Percentiles rank a stretch among this genome's conserved stretches.
Evolutionary conservation across 2,888 invertebrate genomes (phyloP).

Genomic region (Polymixis lichenea): DNA sequence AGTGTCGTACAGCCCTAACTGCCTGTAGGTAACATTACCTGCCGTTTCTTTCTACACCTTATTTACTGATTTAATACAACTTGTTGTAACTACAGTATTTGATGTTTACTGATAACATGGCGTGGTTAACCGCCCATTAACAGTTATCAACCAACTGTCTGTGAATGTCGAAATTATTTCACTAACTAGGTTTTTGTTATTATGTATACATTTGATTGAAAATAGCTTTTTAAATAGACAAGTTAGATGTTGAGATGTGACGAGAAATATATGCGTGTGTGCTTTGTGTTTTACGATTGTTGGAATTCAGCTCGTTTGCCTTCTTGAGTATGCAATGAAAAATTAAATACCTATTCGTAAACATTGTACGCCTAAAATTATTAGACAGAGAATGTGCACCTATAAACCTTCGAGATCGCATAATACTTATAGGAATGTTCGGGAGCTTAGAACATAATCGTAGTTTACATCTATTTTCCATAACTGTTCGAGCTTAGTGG

Average conservation of each 20-base stretch:
- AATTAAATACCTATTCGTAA: constrained; percentile 16
- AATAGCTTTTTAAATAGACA: constrained; percentile 34
- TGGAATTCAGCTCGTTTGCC: background rate
- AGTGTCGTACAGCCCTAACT: constrained; percentile 75
- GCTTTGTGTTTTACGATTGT: constrained; percentile 7
- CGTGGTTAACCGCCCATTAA: constrained; percentile 55
- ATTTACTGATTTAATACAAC: constrained; percentile 69
- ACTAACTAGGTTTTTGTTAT: constrained; percentile 35
- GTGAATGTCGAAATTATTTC: constrained; percentile 43
- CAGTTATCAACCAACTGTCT: constrained; percentile 41
- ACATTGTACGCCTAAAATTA: constrained; percentile 25
- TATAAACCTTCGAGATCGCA: constrained; percentile 35
- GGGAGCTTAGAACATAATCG: constrained; percentile 60
- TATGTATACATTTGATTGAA: constrained; percentile 18
- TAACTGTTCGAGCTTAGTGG: constrained; percentile 68
- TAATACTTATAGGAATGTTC: constrained; percentile 55
- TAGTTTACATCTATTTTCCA: constrained; percentile 71
- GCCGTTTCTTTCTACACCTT: constrained; percentile 72
- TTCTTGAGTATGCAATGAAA: constrained; percentile 3
- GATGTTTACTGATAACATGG: constrained; percentile 64
- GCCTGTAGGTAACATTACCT: constrained; percentile 79
- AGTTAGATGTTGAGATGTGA: background rate
- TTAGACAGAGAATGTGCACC: constrained; percentile 15
- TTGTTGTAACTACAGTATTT: constrained; percentile 62
- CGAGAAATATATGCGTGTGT: constrained; percentile 1